Conservation (phyloP, 2,888 invertebrate genomes). For the Mythimna albipuncta region DNA sequence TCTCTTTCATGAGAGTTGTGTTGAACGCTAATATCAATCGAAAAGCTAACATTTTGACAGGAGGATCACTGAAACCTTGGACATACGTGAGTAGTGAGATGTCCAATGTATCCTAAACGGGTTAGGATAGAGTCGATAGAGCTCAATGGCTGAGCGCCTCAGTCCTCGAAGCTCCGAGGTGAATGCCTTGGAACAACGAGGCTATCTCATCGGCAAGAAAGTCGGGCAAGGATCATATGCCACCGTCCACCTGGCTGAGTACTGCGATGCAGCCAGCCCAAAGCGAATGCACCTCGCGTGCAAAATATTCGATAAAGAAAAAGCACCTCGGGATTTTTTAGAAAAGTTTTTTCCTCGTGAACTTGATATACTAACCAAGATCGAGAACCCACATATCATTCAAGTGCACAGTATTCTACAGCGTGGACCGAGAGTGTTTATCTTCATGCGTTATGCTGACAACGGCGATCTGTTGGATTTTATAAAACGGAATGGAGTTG, state of each 20-base stretch:
- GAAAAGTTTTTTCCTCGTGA: conserved; percentile 98
- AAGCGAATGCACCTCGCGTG: conserved; percentile 95
- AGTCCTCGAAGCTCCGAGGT: conserved; percentile 96
- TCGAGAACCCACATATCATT: conserved; percentile 97
- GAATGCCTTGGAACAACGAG: conserved; percentile 95
- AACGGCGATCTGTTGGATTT: conserved; percentile 97
- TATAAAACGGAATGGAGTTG: conserved; percentile 94
- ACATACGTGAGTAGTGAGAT: conserved; percentile 87
- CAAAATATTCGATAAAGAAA: conserved; percentile 97
- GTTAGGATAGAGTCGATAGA: conserved; percentile 89
- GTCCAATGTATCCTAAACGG: conserved; percentile 91
- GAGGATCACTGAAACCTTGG: conserved; percentile 82
- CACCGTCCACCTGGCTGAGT: conserved; percentile 96
- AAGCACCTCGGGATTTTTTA: conserved; percentile 97
- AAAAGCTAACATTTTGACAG: conserved; percentile 84
- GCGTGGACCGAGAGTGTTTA: conserved; percentile 95
- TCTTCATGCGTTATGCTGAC: conserved; percentile 97
- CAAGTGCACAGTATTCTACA: conserved; percentile 97
- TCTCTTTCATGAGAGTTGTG: conserved; percentile 87
- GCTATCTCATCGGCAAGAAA: conserved; percentile 96
- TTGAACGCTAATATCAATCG: conserved; percentile 78
- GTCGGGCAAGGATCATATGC: conserved; percentile 98
- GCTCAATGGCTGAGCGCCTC: conserved; percentile 93
- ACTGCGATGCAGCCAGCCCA: conserved; percentile 93
- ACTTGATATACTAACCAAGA: conserved; percentile 96